These are phyloP conservation scores for Chymomyza costata DNA, from an alignment of 1,140 invertebrate genomes.

Conservation along the genomic window DNA sequence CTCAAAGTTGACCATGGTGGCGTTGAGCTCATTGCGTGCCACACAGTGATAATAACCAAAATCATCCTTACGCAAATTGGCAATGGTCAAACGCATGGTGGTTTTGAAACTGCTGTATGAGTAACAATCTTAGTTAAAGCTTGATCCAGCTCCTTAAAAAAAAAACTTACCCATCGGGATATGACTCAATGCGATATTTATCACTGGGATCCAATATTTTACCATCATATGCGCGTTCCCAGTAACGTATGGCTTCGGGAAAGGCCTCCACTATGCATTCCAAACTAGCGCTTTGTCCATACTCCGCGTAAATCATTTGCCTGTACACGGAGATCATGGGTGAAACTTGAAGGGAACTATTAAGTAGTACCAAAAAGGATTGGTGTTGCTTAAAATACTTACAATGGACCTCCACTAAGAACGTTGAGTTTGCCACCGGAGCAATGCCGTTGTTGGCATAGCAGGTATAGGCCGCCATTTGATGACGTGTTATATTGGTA, in stretches of 20 bases:
- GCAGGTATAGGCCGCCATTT: slow-evolving; percentile 91
- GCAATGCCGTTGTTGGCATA: slow-evolving; percentile 92
- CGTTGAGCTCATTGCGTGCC: slow-evolving; percentile 87
- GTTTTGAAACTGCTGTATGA: slow-evolving; percentile 57
- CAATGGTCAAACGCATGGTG: slow-evolving; percentile 85
- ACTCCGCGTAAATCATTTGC: slow-evolving; percentile 83
- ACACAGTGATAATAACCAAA: slow-evolving; percentile 87
- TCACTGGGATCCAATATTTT: slow-evolving; percentile 82
- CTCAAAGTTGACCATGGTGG: slow-evolving; percentile 85
- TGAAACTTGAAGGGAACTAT: slow-evolving; percentile 81
- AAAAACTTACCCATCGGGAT: slow-evolving; percentile 75
- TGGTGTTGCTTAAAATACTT: slow-evolving; percentile 76
- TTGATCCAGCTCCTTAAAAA: no score
- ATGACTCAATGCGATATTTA: slow-evolving; percentile 82
- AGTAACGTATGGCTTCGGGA: slow-evolving; percentile 89
- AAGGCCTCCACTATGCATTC: slow-evolving; percentile 92
- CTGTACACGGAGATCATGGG: slow-evolving; percentile 87
- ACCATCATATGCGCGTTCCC: slow-evolving; percentile 86
- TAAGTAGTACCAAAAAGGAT: not conserved
- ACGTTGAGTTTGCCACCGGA: slow-evolving; percentile 87
- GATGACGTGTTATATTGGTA: slow-evolving; percentile 86
- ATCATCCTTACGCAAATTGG: slow-evolving; percentile 80
- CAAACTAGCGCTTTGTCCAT: slow-evolving; percentile 82
- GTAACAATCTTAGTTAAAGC: not conserved
- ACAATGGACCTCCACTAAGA: slow-evolving; percentile 92